phyloP scores from a whole-genome alignment of 2,113 vertebrate species.

The Corythaeola cristata region DNA sequence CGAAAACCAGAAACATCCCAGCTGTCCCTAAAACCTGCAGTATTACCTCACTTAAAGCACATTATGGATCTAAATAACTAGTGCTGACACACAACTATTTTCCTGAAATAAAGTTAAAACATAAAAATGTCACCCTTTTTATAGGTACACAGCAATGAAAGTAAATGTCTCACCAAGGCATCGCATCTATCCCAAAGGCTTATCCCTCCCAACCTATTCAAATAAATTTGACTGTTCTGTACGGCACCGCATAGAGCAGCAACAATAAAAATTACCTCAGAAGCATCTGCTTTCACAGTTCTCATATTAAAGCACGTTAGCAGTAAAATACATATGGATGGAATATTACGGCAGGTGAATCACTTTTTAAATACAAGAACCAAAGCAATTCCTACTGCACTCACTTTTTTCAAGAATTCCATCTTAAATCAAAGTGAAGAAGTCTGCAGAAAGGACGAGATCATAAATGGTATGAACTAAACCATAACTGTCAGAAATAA shows the following conservation, averaged over 20 bases:
- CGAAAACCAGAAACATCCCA: neutral
- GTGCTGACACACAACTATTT: neutral
- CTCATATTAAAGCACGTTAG: neutral
- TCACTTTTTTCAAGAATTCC: neutral
- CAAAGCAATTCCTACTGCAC: neutral
- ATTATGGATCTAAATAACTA: neutral
- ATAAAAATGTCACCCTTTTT: neutral
- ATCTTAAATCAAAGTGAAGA: neutral
- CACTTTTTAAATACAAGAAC: neutral
- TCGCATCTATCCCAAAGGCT: neutral
- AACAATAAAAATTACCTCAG: neutral
- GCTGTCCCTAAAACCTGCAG: neutral
- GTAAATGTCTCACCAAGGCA: neutral
- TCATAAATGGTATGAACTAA: fast-evolving
- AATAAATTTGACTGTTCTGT: neutral
- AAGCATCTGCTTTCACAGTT: neutral
- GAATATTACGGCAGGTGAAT: neutral
- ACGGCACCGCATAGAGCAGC: neutral
- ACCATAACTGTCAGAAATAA: neutral
- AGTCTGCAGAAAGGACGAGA: neutral
- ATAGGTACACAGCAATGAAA: neutral
- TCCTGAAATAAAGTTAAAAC: neutral
- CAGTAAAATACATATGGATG: neutral
- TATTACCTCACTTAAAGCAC: neutral
- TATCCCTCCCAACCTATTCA: neutral